A percentile compares a stretch with the other conserved stretches of the same genome.
phyloP scores from a whole-genome alignment of 1,140 invertebrate species.

The Caenorhabditis remanei region DNA sequence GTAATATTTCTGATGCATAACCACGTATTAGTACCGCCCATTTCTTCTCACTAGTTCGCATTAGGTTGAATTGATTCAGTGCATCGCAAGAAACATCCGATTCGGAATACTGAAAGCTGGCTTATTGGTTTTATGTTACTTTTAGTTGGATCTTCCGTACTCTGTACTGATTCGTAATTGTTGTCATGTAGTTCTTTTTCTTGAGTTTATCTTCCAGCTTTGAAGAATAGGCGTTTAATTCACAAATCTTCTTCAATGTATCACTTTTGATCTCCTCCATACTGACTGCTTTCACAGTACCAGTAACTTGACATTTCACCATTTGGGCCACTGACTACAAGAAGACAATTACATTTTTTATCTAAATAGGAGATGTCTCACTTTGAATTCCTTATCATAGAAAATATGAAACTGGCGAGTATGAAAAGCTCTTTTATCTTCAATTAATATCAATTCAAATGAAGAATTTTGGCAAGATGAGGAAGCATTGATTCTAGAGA shows the following conservation, averaged over 20 bases:
- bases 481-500: neutral
- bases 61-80: conserved; percentile 29
- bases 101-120: conserved; percentile 20
- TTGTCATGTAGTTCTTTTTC: conserved; percentile 25
- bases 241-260: neutral
- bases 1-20: neutral
- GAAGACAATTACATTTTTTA: no score
- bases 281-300: conserved; percentile 4
- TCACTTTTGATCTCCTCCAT: conserved; percentile 5
- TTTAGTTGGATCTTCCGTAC: neutral
- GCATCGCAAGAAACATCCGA: neutral
- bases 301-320: neutral
- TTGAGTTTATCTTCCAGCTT: conserved; percentile 36
- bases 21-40: conserved; percentile 40
- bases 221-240: neutral
- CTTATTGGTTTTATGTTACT: neutral
- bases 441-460: neutral
- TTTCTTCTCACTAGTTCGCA: neutral
- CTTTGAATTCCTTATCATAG: neutral
- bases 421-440: conserved; percentile 30
- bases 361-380: neutral
- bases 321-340: neutral
- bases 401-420: conserved; percentile 33
- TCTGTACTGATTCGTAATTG: neutral
- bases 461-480: neutral